phyloP scores from a whole-genome alignment of 64 coral and sea anemone genomes.

The Pocillopora verrucosa region DNA sequence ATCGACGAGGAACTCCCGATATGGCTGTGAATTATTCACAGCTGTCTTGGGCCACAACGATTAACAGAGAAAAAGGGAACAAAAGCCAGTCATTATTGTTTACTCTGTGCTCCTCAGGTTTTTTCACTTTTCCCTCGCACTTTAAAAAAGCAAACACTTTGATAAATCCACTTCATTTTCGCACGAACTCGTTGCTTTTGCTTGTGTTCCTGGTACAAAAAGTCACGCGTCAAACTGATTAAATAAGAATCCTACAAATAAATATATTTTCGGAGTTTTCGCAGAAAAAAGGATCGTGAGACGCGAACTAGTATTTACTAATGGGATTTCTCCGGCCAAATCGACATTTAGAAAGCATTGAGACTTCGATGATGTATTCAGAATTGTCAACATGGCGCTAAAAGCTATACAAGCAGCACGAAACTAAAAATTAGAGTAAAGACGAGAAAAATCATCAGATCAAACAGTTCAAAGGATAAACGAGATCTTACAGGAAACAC shows the following conservation, averaged over 20 bases:
- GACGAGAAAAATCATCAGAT: constrained; percentile 7
- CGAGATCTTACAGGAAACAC: background rate
- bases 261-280: background rate
- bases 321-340: constrained; percentile 34
- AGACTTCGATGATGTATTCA: constrained; percentile 50
- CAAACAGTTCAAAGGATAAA: background rate
- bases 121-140: background rate
- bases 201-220: background rate
- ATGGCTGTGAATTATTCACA: constrained; percentile 40
- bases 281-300: background rate
- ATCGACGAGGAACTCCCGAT: background rate
- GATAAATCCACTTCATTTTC: background rate
- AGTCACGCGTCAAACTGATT: background rate
- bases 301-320: background rate
- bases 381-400: constrained; percentile 55
- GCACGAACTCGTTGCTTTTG: background rate
- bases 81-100: constrained; percentile 22
- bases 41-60: constrained; percentile 31
- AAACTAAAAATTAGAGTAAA: constrained; percentile 22
- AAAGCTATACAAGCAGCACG: constrained; percentile 35
- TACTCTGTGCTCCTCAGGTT: background rate
- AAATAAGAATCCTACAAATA: background rate
- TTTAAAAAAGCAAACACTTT: background rate
- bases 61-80: constrained; percentile 18
- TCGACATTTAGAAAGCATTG: constrained; percentile 37